Percentiles rank a stretch among this genome's conserved stretches.
phyloP scores from a whole-genome alignment of 2,113 vertebrate genomes.

The Nothobranchius furzeri region DNA sequence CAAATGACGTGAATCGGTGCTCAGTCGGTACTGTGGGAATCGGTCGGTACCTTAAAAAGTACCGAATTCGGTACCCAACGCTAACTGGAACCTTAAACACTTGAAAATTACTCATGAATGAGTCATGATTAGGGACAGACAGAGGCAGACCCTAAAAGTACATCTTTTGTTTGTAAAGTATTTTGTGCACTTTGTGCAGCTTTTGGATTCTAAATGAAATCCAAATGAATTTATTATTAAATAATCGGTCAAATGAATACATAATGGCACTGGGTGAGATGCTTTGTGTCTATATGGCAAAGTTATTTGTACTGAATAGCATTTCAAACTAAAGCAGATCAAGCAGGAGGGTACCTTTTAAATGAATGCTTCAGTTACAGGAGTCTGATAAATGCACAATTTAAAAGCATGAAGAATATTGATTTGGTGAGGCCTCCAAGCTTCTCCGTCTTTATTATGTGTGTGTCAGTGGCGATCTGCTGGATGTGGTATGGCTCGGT shows the following conservation, averaged over 20 bases:
- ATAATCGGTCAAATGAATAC: too few relatives aligned
- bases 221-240: too few relatives aligned
- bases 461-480: not conserved
- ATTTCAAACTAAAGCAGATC: slow-evolving; percentile 28
- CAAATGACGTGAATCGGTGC: too few relatives aligned
- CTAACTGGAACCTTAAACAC: too few relatives aligned
- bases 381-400: slow-evolving; percentile 3
- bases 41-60: too few relatives aligned
- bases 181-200: too few relatives aligned
- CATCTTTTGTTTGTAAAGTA: too few relatives aligned
- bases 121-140: not conserved
- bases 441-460: slow-evolving; percentile 18
- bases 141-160: too few relatives aligned
- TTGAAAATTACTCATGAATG: too few relatives aligned
- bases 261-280: not conserved
- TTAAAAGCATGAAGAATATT: slow-evolving; percentile 15
- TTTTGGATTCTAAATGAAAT: too few relatives aligned
- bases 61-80: too few relatives aligned
- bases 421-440: slow-evolving; percentile 20
- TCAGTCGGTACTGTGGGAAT: too few relatives aligned
- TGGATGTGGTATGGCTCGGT: slow-evolving; percentile 1
- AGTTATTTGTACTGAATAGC: slow-evolving; percentile 10
- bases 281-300: not conserved
- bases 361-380: slow-evolving; percentile 21
- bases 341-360: slow-evolving; percentile 16